phyloP scores from a whole-genome alignment of 2,113 vertebrate species.

The Psilopogon haemacephalus region DNA sequence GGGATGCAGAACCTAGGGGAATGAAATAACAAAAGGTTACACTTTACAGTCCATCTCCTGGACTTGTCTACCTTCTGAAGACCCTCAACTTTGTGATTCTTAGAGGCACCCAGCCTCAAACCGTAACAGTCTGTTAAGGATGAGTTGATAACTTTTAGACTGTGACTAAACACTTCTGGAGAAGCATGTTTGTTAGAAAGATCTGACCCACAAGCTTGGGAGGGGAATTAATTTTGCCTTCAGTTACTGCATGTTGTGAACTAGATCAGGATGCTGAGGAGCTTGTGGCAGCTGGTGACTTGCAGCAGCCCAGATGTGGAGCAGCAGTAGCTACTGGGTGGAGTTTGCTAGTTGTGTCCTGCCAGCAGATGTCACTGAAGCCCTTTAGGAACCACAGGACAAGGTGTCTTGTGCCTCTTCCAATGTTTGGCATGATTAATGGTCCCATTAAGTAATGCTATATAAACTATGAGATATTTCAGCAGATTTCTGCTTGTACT shows the following conservation, averaged over 20 bases:
- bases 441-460: background rate
- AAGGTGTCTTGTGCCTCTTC: background rate
- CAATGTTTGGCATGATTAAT: background rate
- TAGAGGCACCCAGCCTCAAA: no score
- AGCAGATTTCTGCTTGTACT: background rate
- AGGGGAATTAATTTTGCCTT: no score
- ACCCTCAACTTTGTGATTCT: no score
- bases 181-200: background rate
- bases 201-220: background rate
- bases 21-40: no score
- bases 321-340: background rate
- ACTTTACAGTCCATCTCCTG: no score
- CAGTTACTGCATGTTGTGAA: background rate
- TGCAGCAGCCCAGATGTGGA: background rate
- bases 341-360: background rate
- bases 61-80: no score
- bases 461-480: background rate
- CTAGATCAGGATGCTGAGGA: background rate
- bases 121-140: background rate
- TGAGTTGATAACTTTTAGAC: background rate
- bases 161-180: fast-evolving
- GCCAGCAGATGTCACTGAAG: slow-evolving; percentile 15
- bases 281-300: background rate
- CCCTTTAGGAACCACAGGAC: background rate
- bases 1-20: no score